A percentile compares a stretch with the other conserved stretches of the same genome.
phyloP scores from a whole-genome alignment of 2,888 invertebrate genomes.

The Lissonota sp. region DNA sequence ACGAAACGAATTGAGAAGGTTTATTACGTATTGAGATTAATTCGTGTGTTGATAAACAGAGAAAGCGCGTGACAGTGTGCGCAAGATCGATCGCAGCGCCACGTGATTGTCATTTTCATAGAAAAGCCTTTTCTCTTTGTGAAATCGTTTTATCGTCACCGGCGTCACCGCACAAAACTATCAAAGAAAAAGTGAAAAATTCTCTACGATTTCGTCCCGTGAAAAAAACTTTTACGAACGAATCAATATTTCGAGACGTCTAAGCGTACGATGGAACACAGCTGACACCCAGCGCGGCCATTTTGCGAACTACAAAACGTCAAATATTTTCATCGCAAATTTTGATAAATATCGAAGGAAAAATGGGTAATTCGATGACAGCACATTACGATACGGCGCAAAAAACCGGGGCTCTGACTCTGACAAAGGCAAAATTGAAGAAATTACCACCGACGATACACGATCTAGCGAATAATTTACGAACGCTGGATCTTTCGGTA shows the following conservation, averaged over 20 bases:
- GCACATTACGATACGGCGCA: constrained; percentile 95
- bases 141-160: background rate
- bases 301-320: background rate
- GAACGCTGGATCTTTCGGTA: constrained; percentile 96
- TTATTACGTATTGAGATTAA: background rate
- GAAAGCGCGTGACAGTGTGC: constrained; percentile 29
- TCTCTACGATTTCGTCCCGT: background rate
- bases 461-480: constrained; percentile 88
- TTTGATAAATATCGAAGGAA: constrained; percentile 16
- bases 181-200: background rate
- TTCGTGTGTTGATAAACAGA: background rate
- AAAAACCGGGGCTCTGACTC: constrained; percentile 97
- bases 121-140: background rate
- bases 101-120: constrained; percentile 69
- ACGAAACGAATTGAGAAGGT: too few relatives aligned
- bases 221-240: too few relatives aligned
- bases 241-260: background rate
- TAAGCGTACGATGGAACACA: background rate
- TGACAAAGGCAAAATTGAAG: constrained; percentile 93
- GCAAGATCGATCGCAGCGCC: constrained; percentile 63
- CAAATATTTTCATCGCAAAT: background rate
- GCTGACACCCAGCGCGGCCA: background rate
- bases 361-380: constrained; percentile 96
- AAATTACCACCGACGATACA: constrained; percentile 89
- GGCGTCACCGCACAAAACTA: background rate